phyloP scores from a whole-genome alignment of 2,888 invertebrate species.

The Drosophila greeni region DNA sequence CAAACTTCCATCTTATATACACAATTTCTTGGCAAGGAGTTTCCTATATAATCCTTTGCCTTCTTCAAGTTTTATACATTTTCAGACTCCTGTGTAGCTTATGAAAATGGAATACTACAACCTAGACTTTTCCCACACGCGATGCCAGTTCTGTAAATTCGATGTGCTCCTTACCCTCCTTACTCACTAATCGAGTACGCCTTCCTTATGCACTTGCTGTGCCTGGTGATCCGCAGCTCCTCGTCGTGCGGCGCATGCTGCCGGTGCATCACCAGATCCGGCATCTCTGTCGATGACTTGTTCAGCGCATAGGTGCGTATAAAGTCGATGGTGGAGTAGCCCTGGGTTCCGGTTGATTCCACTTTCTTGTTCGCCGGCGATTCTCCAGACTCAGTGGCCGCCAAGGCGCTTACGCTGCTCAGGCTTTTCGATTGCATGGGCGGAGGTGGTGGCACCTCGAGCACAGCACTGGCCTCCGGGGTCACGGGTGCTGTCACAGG shows the following conservation, averaged over 20 bases:
- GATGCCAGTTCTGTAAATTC: slow-evolving; percentile 13
- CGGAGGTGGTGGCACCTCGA: slow-evolving; percentile 23
- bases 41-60: neutral
- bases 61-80: neutral
- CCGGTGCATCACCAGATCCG: slow-evolving; percentile 51
- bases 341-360: slow-evolving; percentile 54
- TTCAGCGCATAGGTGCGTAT: slow-evolving; percentile 94
- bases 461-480: slow-evolving; percentile 22
- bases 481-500: slow-evolving; percentile 39
- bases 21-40: neutral
- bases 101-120: slow-evolving; percentile 2
- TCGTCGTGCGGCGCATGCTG: slow-evolving; percentile 84
- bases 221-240: slow-evolving; percentile 88
- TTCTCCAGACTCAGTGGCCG: slow-evolving; percentile 25
- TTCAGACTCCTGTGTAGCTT: neutral
- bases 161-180: slow-evolving; percentile 41
- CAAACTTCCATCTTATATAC: neutral
- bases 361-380: slow-evolving; percentile 21
- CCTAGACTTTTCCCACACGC: neutral
- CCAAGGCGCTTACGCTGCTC: slow-evolving; percentile 21
- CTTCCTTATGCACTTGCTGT: slow-evolving; percentile 85
- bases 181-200: slow-evolving; percentile 83
- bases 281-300: slow-evolving; percentile 80
- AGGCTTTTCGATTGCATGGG: slow-evolving; percentile 38
- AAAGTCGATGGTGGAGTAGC: slow-evolving; percentile 88